Conservation (phyloP, 2,113 vertebrate species). For the Columbina picui region DNA sequence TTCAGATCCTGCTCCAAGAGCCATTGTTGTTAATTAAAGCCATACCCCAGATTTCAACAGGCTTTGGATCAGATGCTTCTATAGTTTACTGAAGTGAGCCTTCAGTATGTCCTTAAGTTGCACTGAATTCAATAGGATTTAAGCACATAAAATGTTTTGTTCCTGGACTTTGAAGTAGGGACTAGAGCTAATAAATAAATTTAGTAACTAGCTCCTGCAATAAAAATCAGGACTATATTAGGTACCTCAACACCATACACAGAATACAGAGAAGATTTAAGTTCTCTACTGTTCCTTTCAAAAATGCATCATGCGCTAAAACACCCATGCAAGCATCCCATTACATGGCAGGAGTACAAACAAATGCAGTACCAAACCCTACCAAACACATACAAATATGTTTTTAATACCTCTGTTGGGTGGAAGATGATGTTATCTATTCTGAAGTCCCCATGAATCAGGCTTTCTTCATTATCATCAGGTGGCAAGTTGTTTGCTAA, state of each 20-base stretch:
- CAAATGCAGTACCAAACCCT: not conserved
- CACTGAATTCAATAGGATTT: not conserved
- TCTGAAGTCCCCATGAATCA: constrained; percentile 91
- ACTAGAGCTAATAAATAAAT: not conserved
- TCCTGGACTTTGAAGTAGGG: not conserved
- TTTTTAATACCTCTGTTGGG: constrained; percentile 83
- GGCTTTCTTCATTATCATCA: constrained; percentile 80
- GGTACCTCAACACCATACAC: not conserved
- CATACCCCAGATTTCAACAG: not conserved
- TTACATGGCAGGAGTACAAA: not conserved
- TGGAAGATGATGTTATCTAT: constrained; percentile 93
- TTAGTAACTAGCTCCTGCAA: not conserved
- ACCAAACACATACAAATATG: not conserved
- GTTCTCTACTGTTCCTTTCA: not conserved
- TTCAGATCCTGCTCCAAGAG: not conserved
- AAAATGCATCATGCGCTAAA: not conserved
- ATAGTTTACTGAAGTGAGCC: not conserved
- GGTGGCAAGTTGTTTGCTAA: constrained; percentile 84
- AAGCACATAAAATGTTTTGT: not conserved
- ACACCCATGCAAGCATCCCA: rapidly evolving
- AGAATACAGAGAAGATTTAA: not conserved
- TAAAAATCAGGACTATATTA: not conserved
- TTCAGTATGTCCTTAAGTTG: not conserved
- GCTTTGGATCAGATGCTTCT: not conserved
- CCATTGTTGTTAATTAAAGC: not conserved